Evolutionary conservation across 2,888 invertebrate genomes (phyloP), one percentile per base, ranked within the genome.

Genomic region (Hirtodrosophila duncani): DNA sequence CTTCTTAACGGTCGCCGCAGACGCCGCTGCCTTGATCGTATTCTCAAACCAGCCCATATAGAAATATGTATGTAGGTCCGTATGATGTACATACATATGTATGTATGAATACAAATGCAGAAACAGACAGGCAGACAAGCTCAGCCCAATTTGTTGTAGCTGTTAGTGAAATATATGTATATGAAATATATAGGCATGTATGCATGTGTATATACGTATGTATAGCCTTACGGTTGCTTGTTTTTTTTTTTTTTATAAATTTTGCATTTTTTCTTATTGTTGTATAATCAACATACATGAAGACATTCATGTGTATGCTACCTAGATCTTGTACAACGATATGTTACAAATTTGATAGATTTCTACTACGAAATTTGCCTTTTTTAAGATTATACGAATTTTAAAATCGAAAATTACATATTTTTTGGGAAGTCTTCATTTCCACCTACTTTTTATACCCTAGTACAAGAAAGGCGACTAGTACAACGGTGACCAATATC

Each of bases 111-210:
- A 20, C 31, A 42, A 21, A 43, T 50, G 52, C n/a, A 23, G 27
- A 13, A 33, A 45, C 39, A 38, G 31, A 38, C 31, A 31, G 11
- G 14, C 43, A 37, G 8, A 38, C 50, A 41, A 57, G 61, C 67
- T 68, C n/a, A n/a, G 65, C 77, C 80, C 80, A 71, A 77, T 81
- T 71, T 82, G 78, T 78, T 83, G 78, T 81, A 63, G 69, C 63
- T 67, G 62, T 52, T 61, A 49, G 65, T 61, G 65, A 60, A 71
- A 20, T 36, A 26, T 18, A 30, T 26, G 38, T 34, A 37, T 58
- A 36, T 49, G 34, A 53, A 24, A 51, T 41, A 51, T 42, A 51
- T 56, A 51, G 33, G 45, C 41, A 46, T 9, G 31, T 10, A 38
- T 34, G 38, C 24, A n/a, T 39, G 44, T 9, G 31, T 10, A 38